phyloP scores from a whole-genome alignment of 2,113 vertebrate species.

The Aptenodytes patagonicus region DNA sequence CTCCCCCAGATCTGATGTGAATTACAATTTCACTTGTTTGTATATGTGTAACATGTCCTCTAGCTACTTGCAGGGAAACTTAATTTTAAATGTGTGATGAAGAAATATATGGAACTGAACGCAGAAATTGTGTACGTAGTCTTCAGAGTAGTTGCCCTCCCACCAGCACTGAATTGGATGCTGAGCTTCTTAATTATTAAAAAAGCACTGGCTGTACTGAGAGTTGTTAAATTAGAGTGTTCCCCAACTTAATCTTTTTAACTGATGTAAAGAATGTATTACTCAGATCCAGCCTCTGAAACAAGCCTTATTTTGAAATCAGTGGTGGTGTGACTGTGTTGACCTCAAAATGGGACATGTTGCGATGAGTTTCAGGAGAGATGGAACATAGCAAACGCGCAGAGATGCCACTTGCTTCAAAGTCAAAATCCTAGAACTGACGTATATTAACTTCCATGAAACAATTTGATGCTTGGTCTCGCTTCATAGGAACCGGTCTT shows the following conservation, averaged over 20 bases:
- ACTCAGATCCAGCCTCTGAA: neutral
- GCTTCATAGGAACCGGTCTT: neutral
- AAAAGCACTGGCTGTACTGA: neutral
- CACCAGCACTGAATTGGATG: neutral
- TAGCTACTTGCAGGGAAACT: neutral
- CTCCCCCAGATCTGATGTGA: neutral
- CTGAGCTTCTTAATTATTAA: neutral
- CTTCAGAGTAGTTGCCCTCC: neutral
- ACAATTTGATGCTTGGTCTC: neutral
- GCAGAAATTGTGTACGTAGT: neutral
- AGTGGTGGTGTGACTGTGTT: neutral
- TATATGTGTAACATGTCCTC: neutral
- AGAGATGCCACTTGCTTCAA: neutral
- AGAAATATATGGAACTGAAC: neutral
- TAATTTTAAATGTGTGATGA: neutral
- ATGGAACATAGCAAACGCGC: rapidly evolving
- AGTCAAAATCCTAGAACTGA: neutral
- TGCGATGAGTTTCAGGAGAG: neutral
- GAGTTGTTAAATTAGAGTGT: neutral
- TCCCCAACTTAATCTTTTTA: neutral
- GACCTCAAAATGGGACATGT: neutral
- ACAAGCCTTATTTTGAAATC: neutral
- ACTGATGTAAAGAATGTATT: neutral
- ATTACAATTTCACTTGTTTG: neutral
- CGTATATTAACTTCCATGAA: neutral